Base-by-base conservation (phyloP, 2,113 vertebrate species). In the Oreochromis niloticus region DNA sequence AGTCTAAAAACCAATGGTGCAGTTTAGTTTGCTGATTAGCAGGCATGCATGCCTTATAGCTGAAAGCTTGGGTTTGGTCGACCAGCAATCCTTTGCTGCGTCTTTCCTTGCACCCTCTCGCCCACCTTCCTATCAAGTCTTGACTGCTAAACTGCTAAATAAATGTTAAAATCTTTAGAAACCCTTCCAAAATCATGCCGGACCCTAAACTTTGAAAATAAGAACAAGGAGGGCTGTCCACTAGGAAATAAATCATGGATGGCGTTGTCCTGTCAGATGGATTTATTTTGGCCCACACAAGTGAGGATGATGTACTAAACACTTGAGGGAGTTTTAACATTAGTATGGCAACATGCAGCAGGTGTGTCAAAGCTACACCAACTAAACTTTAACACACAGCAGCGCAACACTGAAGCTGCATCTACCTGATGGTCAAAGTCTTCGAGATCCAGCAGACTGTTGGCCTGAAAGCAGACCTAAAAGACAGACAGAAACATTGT, bases 361-460 rank as follows among this genome's bases (percentile, higher is more conserved):
- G 9, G 27, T 19, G 24, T 50, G 73, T 52, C 46, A 78, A 32
- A 36, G 9, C 50, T 19, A 54, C 32, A 13, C 14, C 4, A 2
- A 83, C 48, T 41, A 6, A 59, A 46, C 19, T 56, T 6, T 55
- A 19, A 46, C 57, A 57, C 73, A 80, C n/a, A 30, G 16, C 16
- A 43, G 52, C 10, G 10, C 16, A 48, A 43, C 75, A 22, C 6
- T 19, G 32, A 39, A 63, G 54, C 50, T 79, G 75, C 59, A 3
- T 82, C 80, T 94, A 95, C 94, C 94, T 93, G 43, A 80, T 13
- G 3, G 9, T 84, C 90, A 89, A 93, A 87, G 13, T 88, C 22
- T n/a, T 4, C 87, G 39, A 90, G 89, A 43, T 63, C 90, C 57
- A 92, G 87, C 55, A 94, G 88, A 87, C 78, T 86, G 87, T 14